A percentile compares a stretch with the other conserved stretches of the same genome.
Conservation (phyloP, 2,888 invertebrate species). For the Drosophila differens region DNA sequence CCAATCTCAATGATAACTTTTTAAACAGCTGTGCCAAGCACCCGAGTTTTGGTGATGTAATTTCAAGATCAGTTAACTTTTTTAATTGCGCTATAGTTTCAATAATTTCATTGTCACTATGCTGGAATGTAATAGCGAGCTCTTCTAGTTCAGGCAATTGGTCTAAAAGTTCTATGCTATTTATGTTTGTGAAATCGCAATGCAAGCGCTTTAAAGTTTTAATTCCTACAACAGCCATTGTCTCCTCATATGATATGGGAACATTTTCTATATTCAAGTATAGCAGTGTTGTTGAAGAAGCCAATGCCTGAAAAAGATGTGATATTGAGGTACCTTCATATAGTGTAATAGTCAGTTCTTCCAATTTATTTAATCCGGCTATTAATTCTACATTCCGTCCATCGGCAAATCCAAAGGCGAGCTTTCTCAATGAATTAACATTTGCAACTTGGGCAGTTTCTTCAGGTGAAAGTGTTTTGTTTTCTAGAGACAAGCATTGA, state of each 20-base stretch:
- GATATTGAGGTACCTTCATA: neutral
- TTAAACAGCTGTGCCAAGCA: neutral
- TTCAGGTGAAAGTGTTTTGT: neutral
- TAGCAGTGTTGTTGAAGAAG: neutral
- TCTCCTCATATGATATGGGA: neutral
- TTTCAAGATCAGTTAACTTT: neutral
- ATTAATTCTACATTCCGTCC: neutral
- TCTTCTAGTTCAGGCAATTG: neutral
- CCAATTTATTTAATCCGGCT: neutral
- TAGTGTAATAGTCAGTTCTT: neutral
- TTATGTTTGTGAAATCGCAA: neutral
- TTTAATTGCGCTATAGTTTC: neutral
- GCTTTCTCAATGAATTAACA: neutral
- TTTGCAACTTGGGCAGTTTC: neutral
- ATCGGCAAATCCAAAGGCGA: neutral
- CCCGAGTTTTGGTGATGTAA: neutral
- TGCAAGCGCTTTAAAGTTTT: neutral
- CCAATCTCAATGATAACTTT: neutral
- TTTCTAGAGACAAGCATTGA: slow-evolving; percentile 1
- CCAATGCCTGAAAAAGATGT: neutral
- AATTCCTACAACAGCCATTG: neutral
- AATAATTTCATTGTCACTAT: neutral
- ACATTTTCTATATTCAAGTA: neutral
- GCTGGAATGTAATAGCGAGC: neutral
- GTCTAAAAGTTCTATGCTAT: neutral